phyloP scores from a whole-genome alignment of 2,888 invertebrate genomes.

The Tenthredo livida region DNA sequence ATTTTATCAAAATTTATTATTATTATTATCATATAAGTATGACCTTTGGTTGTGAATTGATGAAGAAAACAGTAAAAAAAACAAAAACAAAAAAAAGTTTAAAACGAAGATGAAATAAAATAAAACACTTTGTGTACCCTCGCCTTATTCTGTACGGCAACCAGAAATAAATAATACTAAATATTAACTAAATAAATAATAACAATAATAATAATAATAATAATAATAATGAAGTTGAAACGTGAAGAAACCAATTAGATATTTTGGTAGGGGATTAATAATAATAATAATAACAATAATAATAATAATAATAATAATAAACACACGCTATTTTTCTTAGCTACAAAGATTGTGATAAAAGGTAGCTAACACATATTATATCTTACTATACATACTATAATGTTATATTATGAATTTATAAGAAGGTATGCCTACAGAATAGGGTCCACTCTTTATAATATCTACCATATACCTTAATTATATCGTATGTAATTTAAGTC shows the following conservation, averaged over 20 bases:
- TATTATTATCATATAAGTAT: not conserved
- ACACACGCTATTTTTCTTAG: conserved; percentile 25
- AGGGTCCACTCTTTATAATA: conserved; percentile 28
- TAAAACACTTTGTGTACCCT: conserved; percentile 17
- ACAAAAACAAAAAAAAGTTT: not conserved
- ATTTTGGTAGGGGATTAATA: conserved; percentile 24
- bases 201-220: not conserved
- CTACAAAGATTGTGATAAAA: conserved; percentile 38
- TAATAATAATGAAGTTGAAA: not conserved
- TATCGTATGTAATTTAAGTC: conserved; percentile 29
- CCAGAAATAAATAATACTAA: conserved; percentile 1
- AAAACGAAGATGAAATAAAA: not conserved
- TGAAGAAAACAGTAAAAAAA: not conserved
- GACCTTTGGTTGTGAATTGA: conserved; percentile 45
- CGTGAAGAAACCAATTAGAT: not conserved
- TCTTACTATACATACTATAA: not conserved
- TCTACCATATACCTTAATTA: not conserved
- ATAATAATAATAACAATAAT: not conserved
- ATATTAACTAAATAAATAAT: not conserved
- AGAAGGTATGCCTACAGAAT: conserved; percentile 31
- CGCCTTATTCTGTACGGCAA: conserved; percentile 41
- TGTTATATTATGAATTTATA: conserved; percentile 2
- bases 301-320: conserved; percentile 14
- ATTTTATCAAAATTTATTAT: not conserved
- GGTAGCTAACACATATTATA: conserved; percentile 36